These are phyloP conservation scores for Oreochromis grahami DNA, from an alignment of 2,797 vertebrate genomes.

Conservation along the genomic window DNA sequence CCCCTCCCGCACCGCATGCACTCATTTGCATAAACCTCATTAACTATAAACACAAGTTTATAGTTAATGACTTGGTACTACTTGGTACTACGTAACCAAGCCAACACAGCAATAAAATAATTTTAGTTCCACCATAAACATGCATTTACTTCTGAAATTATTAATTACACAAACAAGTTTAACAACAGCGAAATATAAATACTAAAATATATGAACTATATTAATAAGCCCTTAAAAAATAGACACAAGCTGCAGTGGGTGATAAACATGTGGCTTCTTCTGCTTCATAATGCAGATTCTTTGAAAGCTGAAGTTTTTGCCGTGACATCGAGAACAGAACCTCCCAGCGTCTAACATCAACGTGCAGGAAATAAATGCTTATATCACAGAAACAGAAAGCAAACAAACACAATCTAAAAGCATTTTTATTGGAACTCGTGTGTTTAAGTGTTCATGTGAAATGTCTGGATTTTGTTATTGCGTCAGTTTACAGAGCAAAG, in stretches of 20 bases:
- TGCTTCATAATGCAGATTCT: not conserved
- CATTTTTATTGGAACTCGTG: not conserved
- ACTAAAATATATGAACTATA: too few relatives aligned
- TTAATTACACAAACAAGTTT: too few relatives aligned
- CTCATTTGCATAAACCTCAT: too few relatives aligned
- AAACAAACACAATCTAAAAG: not conserved
- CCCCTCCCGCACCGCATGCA: too few relatives aligned
- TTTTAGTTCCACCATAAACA: too few relatives aligned
- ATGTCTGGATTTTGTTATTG: fast-evolving
- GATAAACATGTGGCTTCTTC: not conserved
- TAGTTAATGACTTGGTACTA: too few relatives aligned
- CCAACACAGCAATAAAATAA: too few relatives aligned
- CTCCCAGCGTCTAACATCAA: not conserved
- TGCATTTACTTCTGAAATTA: too few relatives aligned
- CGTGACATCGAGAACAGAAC: not conserved
- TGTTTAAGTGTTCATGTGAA: fast-evolving
- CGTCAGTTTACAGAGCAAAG: not conserved
- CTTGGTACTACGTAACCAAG: too few relatives aligned
- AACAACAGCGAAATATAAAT: too few relatives aligned
- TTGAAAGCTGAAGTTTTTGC: not conserved
- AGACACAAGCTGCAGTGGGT: not conserved
- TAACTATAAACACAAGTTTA: too few relatives aligned
- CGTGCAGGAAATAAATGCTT: not conserved
- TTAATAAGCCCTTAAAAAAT: not conserved
- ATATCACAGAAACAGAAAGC: not conserved